Percentiles rank a stretch among this genome's conserved stretches.
Conservation (phyloP, 2,113 vertebrate genomes). For the Muntiacus muntjak region DNA sequence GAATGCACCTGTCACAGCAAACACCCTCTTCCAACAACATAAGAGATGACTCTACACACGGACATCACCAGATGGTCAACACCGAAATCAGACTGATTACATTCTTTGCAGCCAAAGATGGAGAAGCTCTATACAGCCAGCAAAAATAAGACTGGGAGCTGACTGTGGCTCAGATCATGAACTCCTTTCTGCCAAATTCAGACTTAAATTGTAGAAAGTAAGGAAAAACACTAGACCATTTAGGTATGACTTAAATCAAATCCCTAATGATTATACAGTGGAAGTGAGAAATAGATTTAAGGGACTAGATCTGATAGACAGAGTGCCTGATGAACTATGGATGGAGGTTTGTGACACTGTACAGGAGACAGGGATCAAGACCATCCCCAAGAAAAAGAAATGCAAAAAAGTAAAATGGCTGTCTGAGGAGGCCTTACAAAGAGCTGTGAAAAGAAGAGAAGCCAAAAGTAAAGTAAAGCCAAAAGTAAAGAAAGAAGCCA, state of each 20-base stretch:
- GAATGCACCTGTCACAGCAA: accelerated
- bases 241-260: background rate
- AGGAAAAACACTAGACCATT: background rate
- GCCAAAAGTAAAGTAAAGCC: background rate
- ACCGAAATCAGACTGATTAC: background rate
- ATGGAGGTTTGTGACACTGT: background rate
- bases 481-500: background rate
- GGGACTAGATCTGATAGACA: background rate
- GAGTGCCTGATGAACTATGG: background rate
- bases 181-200: background rate
- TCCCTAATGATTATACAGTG: background rate
- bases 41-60: background rate
- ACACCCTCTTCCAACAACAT: background rate
- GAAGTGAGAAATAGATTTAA: background rate
- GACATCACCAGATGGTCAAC: background rate
- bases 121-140: background rate
- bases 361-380: background rate
- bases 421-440: background rate
- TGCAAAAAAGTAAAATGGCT: background rate
- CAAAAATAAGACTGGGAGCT: background rate
- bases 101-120: background rate
- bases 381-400: background rate
- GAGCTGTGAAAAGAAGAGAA: background rate
- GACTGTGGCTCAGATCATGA: background rate
- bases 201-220: background rate